A percentile compares a stretch with the other conserved stretches of the same genome.
These are phyloP conservation scores for Neocrepidodera transversa DNA, from an alignment of 2,888 invertebrate species.

Conservation along the genomic window DNA sequence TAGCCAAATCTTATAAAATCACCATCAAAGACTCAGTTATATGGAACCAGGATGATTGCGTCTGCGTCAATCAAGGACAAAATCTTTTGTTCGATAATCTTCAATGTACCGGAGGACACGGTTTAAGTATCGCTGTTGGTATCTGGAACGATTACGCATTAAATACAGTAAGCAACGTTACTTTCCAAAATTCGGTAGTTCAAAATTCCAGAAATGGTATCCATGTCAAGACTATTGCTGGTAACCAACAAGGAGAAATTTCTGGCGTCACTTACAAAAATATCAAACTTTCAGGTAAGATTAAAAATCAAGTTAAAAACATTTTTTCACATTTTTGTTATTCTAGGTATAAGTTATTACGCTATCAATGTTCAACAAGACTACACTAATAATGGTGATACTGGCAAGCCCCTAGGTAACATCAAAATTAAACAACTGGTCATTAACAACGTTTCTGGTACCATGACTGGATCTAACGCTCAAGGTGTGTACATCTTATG, in stretches of 20 bases:
- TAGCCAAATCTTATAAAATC: slow-evolving; percentile 12
- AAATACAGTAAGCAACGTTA: slow-evolving; percentile 24
- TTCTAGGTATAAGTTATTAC: slow-evolving; percentile 21
- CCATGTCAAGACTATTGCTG: slow-evolving; percentile 27
- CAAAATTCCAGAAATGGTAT: slow-evolving; percentile 21
- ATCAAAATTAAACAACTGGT: not conserved
- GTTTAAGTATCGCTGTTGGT: slow-evolving; percentile 32
- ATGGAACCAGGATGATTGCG: slow-evolving; percentile 27
- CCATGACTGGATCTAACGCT: not conserved
- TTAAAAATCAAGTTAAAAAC: too few relatives aligned
- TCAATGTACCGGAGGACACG: slow-evolving; percentile 32
- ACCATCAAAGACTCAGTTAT: slow-evolving; percentile 14
- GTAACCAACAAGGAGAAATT: slow-evolving; percentile 22
- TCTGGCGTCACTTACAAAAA: slow-evolving; percentile 15
- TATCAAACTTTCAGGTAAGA: slow-evolving; percentile 25
- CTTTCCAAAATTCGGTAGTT: slow-evolving; percentile 21
- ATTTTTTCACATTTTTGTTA: too few relatives aligned
- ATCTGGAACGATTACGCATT: not conserved
- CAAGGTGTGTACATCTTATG: not conserved
- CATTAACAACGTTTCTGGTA: not conserved
- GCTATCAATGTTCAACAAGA: slow-evolving; percentile 24
- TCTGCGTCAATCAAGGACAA: slow-evolving; percentile 23
- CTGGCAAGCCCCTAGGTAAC: not conserved
- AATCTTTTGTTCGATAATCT: slow-evolving; percentile 23
- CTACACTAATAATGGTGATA: slow-evolving; percentile 1